Evolutionary conservation across 2,888 invertebrate genomes (phyloP), one percentile per base, ranked within the genome.

Genomic region (Muschampia plurimacula): DNA sequence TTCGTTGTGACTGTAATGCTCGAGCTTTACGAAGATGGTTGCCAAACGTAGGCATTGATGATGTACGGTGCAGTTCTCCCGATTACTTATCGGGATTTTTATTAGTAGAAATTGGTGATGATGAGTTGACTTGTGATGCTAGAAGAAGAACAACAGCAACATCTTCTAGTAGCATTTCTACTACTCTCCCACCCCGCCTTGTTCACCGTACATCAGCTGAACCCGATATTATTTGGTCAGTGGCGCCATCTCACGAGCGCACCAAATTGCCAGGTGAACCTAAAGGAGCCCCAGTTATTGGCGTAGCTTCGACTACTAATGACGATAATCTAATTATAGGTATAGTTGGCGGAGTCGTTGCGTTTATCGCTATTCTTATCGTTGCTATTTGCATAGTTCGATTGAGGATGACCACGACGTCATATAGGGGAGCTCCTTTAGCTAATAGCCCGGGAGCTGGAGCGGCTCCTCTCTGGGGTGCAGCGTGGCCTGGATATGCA

Each of bases 271-370:
- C 95, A 6, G 95, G 94, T 32, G 95, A 95, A 64, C 95, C 95
- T 69, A 96, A 96, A 87, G 95, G 95, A 62, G 95, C 95, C 13
- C 95, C 93, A 41, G 93, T 95, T 2, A 86, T 94, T 2, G 95
- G 95, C 2, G 94, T 95, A 74, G 94, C 95, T 9, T 91, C 96
- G 0, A 95, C 97, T 12, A 96, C 96, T 71, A 98, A 98, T 81
- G 98, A 98, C 81, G 98, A 98, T 80, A 98, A 98, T 5, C 93
- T 98, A n/a, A 98, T 98, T 68, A 98, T 98, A 74, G 98, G 98
- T n/a, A 98, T 98, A 78, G 98, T 98, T 0, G 98, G 98, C 0
- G 98, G 98, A 1, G 98, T 98, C 0, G 98, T 98, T 0, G 98
- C 97, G 1, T 98, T 98, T 84, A 98, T 98, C 77, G 97, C 97